Base-by-base conservation (phyloP, 2,888 invertebrate genomes). In the Neelides folsomi region DNA sequence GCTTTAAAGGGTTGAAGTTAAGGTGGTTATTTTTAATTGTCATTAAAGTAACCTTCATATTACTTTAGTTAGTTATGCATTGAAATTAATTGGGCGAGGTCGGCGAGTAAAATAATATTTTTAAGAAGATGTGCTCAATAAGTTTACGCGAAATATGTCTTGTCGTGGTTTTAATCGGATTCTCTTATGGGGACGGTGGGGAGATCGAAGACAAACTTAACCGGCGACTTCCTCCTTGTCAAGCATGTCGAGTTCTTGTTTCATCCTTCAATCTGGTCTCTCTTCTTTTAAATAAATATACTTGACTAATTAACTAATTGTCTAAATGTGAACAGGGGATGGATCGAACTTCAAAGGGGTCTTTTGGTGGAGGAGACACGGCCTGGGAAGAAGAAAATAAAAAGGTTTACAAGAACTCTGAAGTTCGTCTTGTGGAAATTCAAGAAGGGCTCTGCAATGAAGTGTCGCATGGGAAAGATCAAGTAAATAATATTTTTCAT, bases 381-480 rank as follows among this genome's bases (percentile, higher is more conserved):
- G 88, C 86, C 5, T 93, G 92, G 89, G 93, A 93, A 68, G 87
- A 89, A 69, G 82, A 87, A 67, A 86, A 87, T 64, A 71, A 87
- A 49, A 80, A 81, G 47, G 79, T 81, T 1, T 93, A 92, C 69
- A 79, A 82, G 57, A 82, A 78, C 9, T 89, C 92, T 69, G 94
- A 93, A 75, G 81, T 93, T 19, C 77, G 95, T 46, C 73, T 94
- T 39, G 80, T 88, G 12, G 95, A 95, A 70, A 88, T 94, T 49
- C 85, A 90, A 71, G 93, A 94, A 66, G 75, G 79, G 18, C 72
- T 93, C 7, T 95, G 95, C 69, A 77, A 77, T 13, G 87, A 87
- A 55, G 75, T 82, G 0, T 73, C 73, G 43, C 80, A 80, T 59
- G 80, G 83, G 36, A 78, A 81, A 62, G 76, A 79, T 39, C 72